phyloP scores from a whole-genome alignment of 1,140 invertebrate genomes.

The Cryptotermes secundus region DNA sequence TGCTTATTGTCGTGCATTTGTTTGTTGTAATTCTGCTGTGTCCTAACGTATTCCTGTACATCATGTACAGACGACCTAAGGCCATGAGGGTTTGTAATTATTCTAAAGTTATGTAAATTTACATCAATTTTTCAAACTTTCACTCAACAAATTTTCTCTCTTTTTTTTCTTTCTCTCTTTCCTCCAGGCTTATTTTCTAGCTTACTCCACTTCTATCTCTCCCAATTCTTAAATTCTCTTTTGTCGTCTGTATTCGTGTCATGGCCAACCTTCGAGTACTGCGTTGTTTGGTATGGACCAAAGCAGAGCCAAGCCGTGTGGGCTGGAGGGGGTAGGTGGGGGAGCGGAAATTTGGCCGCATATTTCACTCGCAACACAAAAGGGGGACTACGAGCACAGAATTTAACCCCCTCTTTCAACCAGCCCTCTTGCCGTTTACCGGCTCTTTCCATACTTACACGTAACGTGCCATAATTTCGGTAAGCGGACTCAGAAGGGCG shows the following conservation, averaged over 20 bases:
- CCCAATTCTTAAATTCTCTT: background rate
- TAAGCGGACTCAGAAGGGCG: background rate
- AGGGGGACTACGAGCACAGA: background rate
- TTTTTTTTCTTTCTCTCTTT: background rate
- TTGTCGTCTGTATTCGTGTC: background rate
- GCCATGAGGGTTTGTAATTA: background rate
- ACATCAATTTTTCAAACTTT: conserved; percentile 1
- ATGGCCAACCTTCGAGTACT: background rate
- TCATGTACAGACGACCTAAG: background rate
- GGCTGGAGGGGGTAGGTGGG: no score
- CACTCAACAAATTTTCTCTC: background rate
- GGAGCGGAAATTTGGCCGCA: conserved; percentile 13
- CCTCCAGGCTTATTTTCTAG: background rate
- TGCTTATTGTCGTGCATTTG: background rate
- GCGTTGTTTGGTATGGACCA: background rate
- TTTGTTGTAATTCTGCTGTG: background rate
- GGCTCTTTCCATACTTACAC: background rate
- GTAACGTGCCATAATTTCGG: background rate
- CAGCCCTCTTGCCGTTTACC: background rate
- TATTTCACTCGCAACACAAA: conserved; percentile 11
- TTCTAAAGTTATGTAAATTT: conserved; percentile 18
- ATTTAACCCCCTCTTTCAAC: background rate
- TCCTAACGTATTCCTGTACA: background rate
- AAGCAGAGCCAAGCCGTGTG: background rate
- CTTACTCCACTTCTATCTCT: background rate